Conservation (phyloP, 2,113 vertebrate species). For the Panthera uncia region DNA sequence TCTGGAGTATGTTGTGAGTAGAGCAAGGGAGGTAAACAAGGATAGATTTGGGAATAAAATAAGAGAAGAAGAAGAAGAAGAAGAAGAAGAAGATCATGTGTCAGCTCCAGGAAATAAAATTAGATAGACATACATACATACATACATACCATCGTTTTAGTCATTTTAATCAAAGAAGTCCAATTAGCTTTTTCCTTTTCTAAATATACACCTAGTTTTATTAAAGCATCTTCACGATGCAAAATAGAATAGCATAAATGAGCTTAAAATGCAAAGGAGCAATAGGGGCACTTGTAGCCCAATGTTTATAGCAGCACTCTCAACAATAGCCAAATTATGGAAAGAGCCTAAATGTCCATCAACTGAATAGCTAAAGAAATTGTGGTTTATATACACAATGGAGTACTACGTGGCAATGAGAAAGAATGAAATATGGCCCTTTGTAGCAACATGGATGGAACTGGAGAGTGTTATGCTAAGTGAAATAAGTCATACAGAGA, state of each 20-base stretch:
- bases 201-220: not conserved
- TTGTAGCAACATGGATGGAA: too few species aligned
- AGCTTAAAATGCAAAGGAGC: not conserved
- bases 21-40: not conserved
- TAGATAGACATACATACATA: not conserved
- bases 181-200: not conserved
- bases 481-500: too few species aligned
- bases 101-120: not conserved
- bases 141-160: not conserved
- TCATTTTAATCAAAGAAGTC: slow-evolving; percentile 11
- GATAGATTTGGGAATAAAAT: not conserved
- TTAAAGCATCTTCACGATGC: not conserved
- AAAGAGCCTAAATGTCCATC: too few species aligned
- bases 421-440: too few species aligned
- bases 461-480: too few species aligned
- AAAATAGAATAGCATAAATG: not conserved
- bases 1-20: not conserved
- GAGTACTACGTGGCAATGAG: too few species aligned
- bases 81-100: not conserved
- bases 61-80: not conserved
- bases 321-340: too few species aligned
- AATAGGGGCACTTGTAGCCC: too few species aligned
- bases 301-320: too few species aligned
- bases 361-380: too few species aligned
- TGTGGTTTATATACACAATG: too few species aligned